Evolutionary conservation across 2,113 vertebrate genomes (phyloP), one percentile per base, ranked within the genome.

Genomic region (Empidonax traillii): DNA sequence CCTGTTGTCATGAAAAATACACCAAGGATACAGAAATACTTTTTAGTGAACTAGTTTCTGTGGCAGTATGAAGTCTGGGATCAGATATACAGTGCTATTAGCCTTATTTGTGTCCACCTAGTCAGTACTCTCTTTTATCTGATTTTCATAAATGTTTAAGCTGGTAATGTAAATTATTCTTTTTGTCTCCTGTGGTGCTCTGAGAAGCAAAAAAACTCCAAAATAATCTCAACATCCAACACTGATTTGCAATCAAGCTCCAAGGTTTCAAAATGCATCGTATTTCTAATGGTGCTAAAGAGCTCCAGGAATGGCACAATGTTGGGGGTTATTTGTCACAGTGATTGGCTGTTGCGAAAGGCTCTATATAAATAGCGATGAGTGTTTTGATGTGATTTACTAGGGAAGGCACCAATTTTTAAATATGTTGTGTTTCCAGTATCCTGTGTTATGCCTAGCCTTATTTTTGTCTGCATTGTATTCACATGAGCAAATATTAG

Each of bases 31-130:
- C 55, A 89, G 55, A 90, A 95, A 93, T 65, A 90, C 33, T 86
- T 94, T 91, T 86, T 46, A 96, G 95, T 89, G 30, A 96, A 93
- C 71, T 83, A 95, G 82, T 86, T 96, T 78, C 68, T 87, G 51
- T 89, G 87, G 55, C 65, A 96, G 74, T 66, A 65, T 87, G 83
- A 76, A 94, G 66, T 53, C 83, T 85, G 37, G 49, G 31, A 87
- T 93, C 85, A 87, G 52, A 74, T 89, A 79, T 43, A 71, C 33
- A 43, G 39, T 66, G 74, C 33, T 93, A 61, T 93, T 90, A 67
- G 69, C 72, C 33, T 88, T 77, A 78, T 88, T 92, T 90, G 12
- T 82, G 35, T 90, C 78, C 66, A 79, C 47, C 79, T 87, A 76
- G 85, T 89, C 79, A 69, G 58, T 76, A 12, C 77, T 92, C 43